Evolutionary conservation across 1,140 invertebrate species (phyloP).

Genomic region (Sycobia sp.): DNA sequence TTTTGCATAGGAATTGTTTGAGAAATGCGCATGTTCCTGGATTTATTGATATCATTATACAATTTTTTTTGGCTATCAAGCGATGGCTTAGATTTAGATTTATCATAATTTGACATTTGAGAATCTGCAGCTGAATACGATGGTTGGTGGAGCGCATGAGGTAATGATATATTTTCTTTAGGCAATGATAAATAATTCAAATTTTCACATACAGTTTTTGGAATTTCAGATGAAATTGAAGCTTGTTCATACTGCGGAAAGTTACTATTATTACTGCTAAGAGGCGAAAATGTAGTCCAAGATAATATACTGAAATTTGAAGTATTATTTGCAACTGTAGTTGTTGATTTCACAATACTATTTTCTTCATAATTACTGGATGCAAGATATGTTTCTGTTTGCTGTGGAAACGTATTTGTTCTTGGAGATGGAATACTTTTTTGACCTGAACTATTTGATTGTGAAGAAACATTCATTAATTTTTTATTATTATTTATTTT

Average conservation of each 20-base stretch:
- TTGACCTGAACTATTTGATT: constrained; percentile 13
- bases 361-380: constrained; percentile 54
- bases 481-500: constrained; percentile 30
- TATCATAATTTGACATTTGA: constrained; percentile 43
- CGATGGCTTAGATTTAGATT: constrained; percentile 49
- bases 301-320: constrained; percentile 60
- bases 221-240: constrained; percentile 11
- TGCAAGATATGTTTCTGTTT: constrained; percentile 44
- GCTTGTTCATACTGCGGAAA: constrained; percentile 49
- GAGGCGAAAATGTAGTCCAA: constrained; percentile 58
- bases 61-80: constrained; percentile 36
- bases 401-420: constrained; percentile 43
- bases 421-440: constrained; percentile 7
- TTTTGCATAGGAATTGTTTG: constrained; percentile 24
- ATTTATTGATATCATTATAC: constrained; percentile 31
- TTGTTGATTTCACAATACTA: constrained; percentile 48
- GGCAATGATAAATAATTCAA: constrained; percentile 52
- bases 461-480: constrained; percentile 1
- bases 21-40: constrained; percentile 17
- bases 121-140: constrained; percentile 8
- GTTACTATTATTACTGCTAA: constrained; percentile 40
- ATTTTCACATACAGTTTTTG: constrained; percentile 53
- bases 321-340: constrained; percentile 57
- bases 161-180: constrained; percentile 49
- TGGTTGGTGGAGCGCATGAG: constrained; percentile 35